Percentiles rank a stretch among this genome's conserved stretches.
These are phyloP conservation scores for Aspiorhynchus laticeps DNA, from an alignment of 2,113 vertebrate species.

Conservation along the genomic window DNA sequence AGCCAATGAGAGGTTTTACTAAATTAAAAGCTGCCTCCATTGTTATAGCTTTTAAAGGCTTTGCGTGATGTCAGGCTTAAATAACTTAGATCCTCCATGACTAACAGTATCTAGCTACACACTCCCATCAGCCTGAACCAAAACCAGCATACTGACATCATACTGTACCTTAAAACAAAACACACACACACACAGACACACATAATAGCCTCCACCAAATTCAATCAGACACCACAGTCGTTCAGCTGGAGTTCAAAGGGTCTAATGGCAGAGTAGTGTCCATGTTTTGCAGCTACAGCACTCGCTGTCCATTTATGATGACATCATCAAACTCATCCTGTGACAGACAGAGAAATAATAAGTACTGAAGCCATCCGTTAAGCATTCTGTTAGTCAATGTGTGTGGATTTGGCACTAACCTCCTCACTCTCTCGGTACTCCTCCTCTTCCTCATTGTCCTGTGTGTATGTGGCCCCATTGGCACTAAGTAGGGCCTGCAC, in stretches of 20 bases:
- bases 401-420: not conserved
- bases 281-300: slow-evolving; percentile 54
- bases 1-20: slow-evolving; percentile 16
- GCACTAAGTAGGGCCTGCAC: slow-evolving; percentile 71
- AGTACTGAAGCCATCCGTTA: not conserved
- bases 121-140: not conserved
- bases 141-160: slow-evolving; percentile 16
- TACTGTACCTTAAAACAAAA: slow-evolving; percentile 44
- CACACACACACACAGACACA: slow-evolving; percentile 37
- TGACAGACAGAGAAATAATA: not conserved
- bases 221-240: slow-evolving; percentile 1
- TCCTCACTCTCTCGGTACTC: slow-evolving; percentile 54
- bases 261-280: not conserved
- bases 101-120: not conserved
- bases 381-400: not conserved
- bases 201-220: slow-evolving; percentile 3
- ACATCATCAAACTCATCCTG: slow-evolving; percentile 82
- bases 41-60: slow-evolving; percentile 5
- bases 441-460: slow-evolving; percentile 53
- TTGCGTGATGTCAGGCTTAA: slow-evolving; percentile 11
- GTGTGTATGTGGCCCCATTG: slow-evolving; percentile 67
- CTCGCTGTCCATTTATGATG: slow-evolving; percentile 73
- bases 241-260: not conserved
- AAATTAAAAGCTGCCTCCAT: slow-evolving; percentile 21
- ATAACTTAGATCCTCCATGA: not conserved